Conservation (phyloP, 1,140 invertebrate species). For the Meloidogyne chitwoodi region DNA sequence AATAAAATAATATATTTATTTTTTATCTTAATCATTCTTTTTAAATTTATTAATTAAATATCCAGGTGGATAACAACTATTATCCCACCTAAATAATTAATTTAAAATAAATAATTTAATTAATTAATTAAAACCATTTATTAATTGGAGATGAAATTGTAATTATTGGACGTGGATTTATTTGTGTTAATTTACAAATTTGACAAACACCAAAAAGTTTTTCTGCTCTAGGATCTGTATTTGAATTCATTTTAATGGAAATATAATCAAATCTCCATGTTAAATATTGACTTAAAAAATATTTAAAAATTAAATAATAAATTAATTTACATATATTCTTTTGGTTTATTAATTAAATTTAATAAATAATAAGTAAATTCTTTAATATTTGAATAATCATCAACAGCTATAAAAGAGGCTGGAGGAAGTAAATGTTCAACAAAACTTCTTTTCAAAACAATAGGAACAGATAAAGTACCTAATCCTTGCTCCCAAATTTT, state of each 20-base stretch:
- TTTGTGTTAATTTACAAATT: constrained; percentile 41
- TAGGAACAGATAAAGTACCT: constrained; percentile 38
- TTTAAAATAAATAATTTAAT: neutral
- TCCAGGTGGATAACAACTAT: constrained; percentile 3
- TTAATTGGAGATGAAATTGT: neutral
- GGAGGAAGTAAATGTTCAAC: constrained; percentile 51
- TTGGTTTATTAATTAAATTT: constrained; percentile 43
- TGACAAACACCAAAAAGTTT: constrained; percentile 58
- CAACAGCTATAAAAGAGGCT: constrained; percentile 53
- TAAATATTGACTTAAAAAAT: constrained; percentile 51
- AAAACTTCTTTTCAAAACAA: constrained; percentile 49
- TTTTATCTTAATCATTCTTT: neutral
- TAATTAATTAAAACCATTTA: neutral
- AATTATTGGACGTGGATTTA: constrained; percentile 3
- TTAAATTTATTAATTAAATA: neutral
- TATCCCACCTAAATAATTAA: constrained; percentile 11
- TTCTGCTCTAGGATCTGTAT: constrained; percentile 45
- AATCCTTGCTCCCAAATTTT: constrained; percentile 59
- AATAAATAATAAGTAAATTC: constrained; percentile 43
- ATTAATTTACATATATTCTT: constrained; percentile 44
- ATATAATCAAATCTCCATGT: constrained; percentile 46
- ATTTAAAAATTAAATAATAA: neutral
- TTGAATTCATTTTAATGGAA: constrained; percentile 46
- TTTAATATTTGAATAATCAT: constrained; percentile 45
- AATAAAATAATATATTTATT: neutral